Evolutionary conservation across 2,888 invertebrate species (phyloP).

Genomic region (Yponomeuta malinellus): DNA sequence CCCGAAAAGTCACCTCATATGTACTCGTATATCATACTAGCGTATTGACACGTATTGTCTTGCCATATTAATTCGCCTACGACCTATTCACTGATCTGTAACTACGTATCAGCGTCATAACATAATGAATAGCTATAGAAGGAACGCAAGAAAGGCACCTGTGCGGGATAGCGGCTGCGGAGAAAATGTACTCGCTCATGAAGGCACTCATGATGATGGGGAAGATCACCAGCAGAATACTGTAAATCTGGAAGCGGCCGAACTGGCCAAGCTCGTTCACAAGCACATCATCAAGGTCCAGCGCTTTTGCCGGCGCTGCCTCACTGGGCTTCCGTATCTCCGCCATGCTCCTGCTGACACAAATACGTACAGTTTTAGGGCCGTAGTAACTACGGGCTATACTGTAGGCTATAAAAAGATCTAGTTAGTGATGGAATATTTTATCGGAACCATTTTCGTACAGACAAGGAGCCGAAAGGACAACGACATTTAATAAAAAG

Average conservation of each 20-base stretch:
- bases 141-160: constrained; percentile 67
- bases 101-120: neutral
- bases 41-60: too few species aligned
- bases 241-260: constrained; percentile 79
- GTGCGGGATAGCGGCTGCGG: constrained; percentile 80
- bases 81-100: neutral
- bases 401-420: too few species aligned
- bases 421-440: too few species aligned
- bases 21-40: too few species aligned
- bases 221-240: constrained; percentile 75
- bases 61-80: too few species aligned
- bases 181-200: constrained; percentile 81
- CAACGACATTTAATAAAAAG: too few species aligned
- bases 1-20: neutral
- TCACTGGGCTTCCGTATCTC: neutral
- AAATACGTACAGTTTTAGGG: too few species aligned
- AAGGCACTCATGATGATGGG: constrained; percentile 80
- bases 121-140: neutral
- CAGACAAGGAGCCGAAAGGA: too few species aligned
- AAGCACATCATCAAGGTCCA: constrained; percentile 70
- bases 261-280: constrained; percentile 76
- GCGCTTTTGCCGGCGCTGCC: constrained; percentile 21
- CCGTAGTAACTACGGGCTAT: too few species aligned
- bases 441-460: too few species aligned
- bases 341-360: too few species aligned